Evolutionary conservation across 2,888 invertebrate species (phyloP).

Genomic region (Cosmia trapezina): DNA sequence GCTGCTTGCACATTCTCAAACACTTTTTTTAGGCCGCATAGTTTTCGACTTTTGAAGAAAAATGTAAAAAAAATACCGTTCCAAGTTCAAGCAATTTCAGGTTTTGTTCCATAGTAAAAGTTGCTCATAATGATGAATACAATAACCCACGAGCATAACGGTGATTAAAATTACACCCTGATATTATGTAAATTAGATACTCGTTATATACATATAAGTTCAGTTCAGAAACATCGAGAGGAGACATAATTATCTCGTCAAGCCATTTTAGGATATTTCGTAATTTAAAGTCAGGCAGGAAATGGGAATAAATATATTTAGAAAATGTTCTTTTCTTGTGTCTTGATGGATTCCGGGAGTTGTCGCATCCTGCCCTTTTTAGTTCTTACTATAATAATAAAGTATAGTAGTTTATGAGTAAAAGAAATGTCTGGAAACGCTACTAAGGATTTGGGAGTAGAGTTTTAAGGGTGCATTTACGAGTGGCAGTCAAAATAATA

Average conservation of each 20-base stretch:
- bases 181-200: no score
- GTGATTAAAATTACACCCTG: no score
- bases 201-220: background rate
- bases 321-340: conserved; percentile 24
- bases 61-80: no score
- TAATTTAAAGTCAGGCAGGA: conserved; percentile 29
- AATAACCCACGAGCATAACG: no score
- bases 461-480: background rate
- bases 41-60: no score
- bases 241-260: conserved; percentile 22
- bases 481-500: no score
- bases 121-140: no score
- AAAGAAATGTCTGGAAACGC: background rate
- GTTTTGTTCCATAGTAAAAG: no score
- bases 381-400: conserved; percentile 37
- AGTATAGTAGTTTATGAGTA: conserved; percentile 20
- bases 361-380: conserved; percentile 45
- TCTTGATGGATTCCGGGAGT: conserved; percentile 48
- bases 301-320: conserved; percentile 35
- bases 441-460: conserved; percentile 8
- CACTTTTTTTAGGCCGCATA: no score
- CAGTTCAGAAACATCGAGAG: background rate
- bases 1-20: no score
- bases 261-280: conserved; percentile 24
- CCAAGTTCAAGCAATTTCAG: no score